A percentile compares a stretch with the other conserved stretches of the same genome.
These are phyloP conservation scores for Somateria mollissima DNA, from an alignment of 2,797 vertebrate genomes.

Conservation along the genomic window DNA sequence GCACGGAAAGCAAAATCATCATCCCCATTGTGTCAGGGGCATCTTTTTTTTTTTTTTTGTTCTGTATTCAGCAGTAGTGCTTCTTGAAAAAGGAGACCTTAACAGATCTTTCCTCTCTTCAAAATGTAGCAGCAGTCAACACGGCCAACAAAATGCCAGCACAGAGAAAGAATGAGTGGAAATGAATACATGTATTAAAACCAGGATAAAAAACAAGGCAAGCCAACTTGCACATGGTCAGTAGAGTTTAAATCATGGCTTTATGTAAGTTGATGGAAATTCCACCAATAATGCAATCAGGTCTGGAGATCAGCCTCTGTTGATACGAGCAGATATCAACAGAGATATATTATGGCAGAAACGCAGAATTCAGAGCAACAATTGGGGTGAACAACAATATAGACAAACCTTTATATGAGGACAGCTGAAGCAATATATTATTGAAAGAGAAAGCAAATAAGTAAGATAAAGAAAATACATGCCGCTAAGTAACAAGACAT, in stretches of 20 bases:
- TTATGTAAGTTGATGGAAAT: background rate
- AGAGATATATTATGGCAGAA: background rate
- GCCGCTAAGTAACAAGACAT: background rate
- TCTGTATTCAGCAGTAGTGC: background rate
- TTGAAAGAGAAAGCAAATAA: background rate
- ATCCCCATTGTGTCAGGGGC: background rate
- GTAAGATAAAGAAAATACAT: background rate
- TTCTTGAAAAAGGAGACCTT: background rate
- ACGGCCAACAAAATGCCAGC: background rate
- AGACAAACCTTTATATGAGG: background rate
- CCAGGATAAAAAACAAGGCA: background rate
- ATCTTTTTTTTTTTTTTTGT: background rate
- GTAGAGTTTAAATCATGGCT: background rate
- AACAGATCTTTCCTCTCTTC: background rate
- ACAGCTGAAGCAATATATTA: background rate
- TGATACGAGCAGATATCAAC: background rate
- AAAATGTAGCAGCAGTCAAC: background rate
- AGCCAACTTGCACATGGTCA: background rate
- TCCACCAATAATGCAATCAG: background rate
- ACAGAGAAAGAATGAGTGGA: background rate
- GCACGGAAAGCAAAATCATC: background rate
- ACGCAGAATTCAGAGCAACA: background rate
- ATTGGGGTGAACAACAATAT: background rate
- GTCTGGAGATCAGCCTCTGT: background rate
- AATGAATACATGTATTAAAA: background rate